Evolutionary conservation across 2,797 vertebrate species (phyloP).

Genomic region (Mionectes olivaceus): DNA sequence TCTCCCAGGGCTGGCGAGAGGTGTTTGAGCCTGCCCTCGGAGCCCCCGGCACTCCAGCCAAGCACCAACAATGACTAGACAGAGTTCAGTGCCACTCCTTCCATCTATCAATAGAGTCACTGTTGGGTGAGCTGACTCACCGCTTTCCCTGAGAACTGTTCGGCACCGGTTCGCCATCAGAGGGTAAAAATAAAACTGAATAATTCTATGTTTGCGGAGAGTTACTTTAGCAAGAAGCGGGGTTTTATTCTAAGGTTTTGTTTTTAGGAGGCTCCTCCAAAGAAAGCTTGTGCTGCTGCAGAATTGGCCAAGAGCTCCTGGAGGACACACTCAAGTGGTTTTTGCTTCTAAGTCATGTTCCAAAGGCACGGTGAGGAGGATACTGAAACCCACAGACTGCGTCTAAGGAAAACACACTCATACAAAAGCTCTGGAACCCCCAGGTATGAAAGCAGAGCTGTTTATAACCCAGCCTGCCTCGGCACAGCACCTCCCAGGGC

Average conservation of each 20-base stretch:
- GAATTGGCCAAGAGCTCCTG: background rate
- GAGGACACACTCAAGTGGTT: background rate
- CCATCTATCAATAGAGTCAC: conserved; percentile 65
- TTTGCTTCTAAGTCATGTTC: background rate
- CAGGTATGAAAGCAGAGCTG: background rate
- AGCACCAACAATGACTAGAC: conserved; percentile 69
- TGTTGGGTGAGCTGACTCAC: conserved; percentile 62
- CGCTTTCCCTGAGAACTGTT: conserved; percentile 15
- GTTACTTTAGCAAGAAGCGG: background rate
- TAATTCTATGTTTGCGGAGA: background rate
- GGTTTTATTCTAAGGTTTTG: conserved; percentile 32
- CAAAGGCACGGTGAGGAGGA: background rate
- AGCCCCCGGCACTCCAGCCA: conserved; percentile 36
- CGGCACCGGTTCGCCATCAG: background rate
- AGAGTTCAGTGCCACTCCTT: conserved; percentile 52
- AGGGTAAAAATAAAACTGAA: conserved; percentile 29
- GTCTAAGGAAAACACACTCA: background rate
- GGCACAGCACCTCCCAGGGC: background rate
- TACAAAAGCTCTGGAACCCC: background rate
- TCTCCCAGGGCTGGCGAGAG: conserved; percentile 29
- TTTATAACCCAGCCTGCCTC: background rate
- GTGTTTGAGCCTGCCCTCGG: conserved; percentile 51
- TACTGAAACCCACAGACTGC: background rate
- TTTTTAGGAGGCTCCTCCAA: conserved; percentile 29
- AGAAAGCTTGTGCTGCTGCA: background rate